Conservation (phyloP, 2,797 vertebrate genomes). For the Chaetodon trifasciatus region DNA sequence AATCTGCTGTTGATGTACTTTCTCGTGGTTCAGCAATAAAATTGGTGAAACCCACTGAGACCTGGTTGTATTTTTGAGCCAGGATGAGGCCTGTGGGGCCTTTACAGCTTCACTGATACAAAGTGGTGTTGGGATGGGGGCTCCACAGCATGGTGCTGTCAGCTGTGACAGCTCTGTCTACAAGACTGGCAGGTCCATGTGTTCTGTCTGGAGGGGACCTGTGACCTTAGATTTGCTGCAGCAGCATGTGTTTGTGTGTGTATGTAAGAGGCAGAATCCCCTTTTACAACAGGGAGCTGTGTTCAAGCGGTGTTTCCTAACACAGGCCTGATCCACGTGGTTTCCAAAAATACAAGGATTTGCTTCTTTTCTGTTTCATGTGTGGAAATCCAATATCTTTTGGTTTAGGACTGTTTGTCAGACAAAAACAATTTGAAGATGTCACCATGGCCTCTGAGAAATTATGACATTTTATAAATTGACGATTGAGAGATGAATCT, state of each 20-base stretch:
- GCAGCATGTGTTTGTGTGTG: conserved; percentile 41
- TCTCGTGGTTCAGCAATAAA: neutral
- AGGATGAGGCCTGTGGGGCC: neutral
- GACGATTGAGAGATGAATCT: neutral
- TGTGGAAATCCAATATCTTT: too few relatives aligned
- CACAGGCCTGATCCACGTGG: neutral
- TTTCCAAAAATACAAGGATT: neutral
- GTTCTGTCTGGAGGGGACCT: conserved; percentile 66
- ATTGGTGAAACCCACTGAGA: neutral
- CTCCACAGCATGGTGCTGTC: conserved; percentile 10
- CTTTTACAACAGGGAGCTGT: conserved; percentile 16
- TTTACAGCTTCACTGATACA: neutral
- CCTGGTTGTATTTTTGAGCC: neutral
- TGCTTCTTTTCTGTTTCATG: neutral
- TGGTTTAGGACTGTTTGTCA: neutral
- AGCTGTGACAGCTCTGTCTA: conserved; percentile 62
- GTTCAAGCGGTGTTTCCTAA: neutral
- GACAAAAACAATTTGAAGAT: neutral
- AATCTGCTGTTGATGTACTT: neutral
- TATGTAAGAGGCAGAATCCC: conserved; percentile 10
- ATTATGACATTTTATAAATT: neutral
- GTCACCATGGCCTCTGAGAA: neutral
- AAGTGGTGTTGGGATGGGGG: neutral
- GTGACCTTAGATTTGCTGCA: conserved; percentile 68
- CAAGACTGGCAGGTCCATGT: conserved; percentile 74